Percentiles rank a stretch among this genome's conserved stretches.
Evolutionary conservation across 1,140 invertebrate species (phyloP).

Genomic region (Achatina immaculata): DNA sequence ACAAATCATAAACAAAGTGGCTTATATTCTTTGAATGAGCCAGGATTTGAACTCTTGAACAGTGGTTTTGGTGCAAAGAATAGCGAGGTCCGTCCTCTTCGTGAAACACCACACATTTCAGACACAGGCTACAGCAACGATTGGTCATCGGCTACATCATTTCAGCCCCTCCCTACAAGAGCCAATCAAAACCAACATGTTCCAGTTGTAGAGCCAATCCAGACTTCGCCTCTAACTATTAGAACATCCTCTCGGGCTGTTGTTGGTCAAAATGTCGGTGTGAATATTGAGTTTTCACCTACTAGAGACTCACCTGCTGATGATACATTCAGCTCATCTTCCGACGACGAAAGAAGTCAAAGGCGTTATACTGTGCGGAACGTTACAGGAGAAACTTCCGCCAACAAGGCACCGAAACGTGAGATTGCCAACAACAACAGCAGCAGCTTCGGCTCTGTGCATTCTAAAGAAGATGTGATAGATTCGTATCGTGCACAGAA

Average conservation of each 20-base stretch:
- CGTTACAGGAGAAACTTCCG: conserved; percentile 1
- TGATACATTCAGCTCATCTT: conserved; percentile 7
- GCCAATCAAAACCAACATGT: conserved; percentile 8
- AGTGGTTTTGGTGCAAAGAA: too few species aligned
- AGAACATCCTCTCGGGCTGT: conserved; percentile 23
- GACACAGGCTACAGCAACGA: not conserved
- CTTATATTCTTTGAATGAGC: too few species aligned
- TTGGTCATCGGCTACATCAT: not conserved
- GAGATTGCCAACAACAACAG: not conserved
- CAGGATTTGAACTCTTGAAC: too few species aligned
- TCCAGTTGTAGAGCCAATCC: not conserved
- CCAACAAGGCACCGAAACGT: not conserved
- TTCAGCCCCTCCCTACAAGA: too few species aligned
- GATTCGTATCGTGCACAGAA: conserved; percentile 1
- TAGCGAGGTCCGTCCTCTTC: not conserved
- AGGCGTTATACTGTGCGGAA: not conserved
- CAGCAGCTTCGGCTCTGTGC: not conserved
- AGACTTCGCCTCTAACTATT: conserved; percentile 15
- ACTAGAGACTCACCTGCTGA: not conserved
- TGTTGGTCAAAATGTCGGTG: conserved; percentile 28
- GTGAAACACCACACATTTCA: not conserved
- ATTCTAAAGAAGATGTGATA: conserved; percentile 5
- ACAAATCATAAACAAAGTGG: too few species aligned
- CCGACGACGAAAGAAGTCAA: conserved; percentile 7
- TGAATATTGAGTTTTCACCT: conserved; percentile 34